Evolutionary conservation across 2,888 invertebrate genomes (phyloP), one percentile per base, ranked within the genome.

Genomic region (Arrhopalites spinosus): DNA sequence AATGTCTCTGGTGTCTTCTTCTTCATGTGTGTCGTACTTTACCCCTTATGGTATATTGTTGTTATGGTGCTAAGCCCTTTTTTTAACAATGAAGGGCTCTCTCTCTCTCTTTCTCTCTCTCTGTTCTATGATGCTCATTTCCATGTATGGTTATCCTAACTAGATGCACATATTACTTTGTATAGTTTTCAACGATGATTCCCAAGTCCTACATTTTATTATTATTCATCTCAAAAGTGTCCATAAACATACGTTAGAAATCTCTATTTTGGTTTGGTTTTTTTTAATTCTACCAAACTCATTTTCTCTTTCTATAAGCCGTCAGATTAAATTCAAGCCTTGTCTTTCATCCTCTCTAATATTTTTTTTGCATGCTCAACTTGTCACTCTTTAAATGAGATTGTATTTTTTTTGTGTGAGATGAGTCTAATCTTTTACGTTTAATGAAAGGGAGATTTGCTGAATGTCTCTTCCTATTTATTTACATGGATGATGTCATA

Each of bases 351-450:
- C 17, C 36, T 43, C 17, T 43, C 8, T 66, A 2, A 20, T 66
- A 30, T 43, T 43, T 66, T 43, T 66, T 66, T 20, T 66, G 66
- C 66, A 66, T 66, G 66, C 66, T 66, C 66, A 66, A 66, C 66
- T 66, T 66, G 66, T 66, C 66, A 30, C 66, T 43, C 30, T 43
- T n/a, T 63, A 63, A 17, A 30, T 29, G 63, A 63, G 29, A 29
- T 63, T 36, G 25, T 63, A 30, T 29, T n/a, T n/a, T n/a, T n/a
- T n/a, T n/a, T n/a, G n/a, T n/a, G n/a, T n/a, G n/a, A n/a, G 29
- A 63, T 63, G 63, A 63, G 63, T 30, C 17, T 11, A 36, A 36
- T 36, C 3, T 36, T 36, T 36, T 36, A n/a, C n/a, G n/a, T n/a
- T n/a, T n/a, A n/a, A n/a, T n/a, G n/a, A n/a, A n/a, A n/a, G n/a